Conservation (phyloP, 2,888 invertebrate species). For the Coremacera marginata region DNA sequence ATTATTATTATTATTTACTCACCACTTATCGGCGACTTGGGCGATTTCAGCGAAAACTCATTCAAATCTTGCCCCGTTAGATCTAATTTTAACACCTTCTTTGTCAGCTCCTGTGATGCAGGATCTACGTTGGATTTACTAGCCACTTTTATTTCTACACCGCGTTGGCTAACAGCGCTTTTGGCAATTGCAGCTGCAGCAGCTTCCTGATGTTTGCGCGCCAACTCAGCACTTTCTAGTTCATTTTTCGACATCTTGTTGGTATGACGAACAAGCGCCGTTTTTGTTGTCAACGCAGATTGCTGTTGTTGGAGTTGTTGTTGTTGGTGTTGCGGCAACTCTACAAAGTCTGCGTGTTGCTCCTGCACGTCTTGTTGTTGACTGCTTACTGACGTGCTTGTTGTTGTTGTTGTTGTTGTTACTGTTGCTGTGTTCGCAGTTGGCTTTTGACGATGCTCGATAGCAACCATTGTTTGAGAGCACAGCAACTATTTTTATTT, state of each 20-base stretch:
- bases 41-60: conserved; percentile 65
- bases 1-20: conserved; percentile 37
- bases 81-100: conserved; percentile 66
- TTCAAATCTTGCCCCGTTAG: conserved; percentile 63
- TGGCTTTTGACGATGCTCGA: conserved; percentile 59
- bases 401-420: conserved; percentile 33
- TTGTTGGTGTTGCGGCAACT: conserved; percentile 35
- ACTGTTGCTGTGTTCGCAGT: conserved; percentile 46
- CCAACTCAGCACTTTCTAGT: conserved; percentile 22
- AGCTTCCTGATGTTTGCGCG: conserved; percentile 14
- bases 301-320: conserved; percentile 36
- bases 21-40: conserved; percentile 68
- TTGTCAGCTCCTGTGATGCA: conserved; percentile 57
- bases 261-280: conserved; percentile 3
- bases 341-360: background rate
- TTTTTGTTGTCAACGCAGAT: conserved; percentile 17
- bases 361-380: conserved; percentile 32
- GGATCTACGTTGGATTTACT: conserved; percentile 62
- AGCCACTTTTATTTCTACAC: conserved; percentile 72
- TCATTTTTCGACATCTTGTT: conserved; percentile 44
- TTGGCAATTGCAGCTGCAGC: conserved; percentile 46
- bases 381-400: conserved; percentile 32
- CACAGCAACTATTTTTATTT: background rate
- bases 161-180: conserved; percentile 74
- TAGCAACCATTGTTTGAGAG: conserved; percentile 59